Conservation (phyloP, 2,888 invertebrate species). For the Scotopteryx bipunctaria region DNA sequence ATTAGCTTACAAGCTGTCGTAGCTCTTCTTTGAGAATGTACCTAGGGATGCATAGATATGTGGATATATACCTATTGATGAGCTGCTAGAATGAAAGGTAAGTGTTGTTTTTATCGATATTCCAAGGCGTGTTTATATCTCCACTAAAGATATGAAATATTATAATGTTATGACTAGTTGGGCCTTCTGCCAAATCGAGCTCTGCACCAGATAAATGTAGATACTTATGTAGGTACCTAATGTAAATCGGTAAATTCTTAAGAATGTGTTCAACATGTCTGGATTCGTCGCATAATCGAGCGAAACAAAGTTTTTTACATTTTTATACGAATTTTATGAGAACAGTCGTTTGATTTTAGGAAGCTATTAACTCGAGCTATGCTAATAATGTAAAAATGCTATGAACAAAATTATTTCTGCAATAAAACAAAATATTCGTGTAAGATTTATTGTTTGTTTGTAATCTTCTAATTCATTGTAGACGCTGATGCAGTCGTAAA, state of each 20-base stretch:
- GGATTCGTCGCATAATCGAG: conserved; percentile 45
- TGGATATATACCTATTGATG: no score
- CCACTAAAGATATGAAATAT: conserved; percentile 60
- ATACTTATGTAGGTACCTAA: conserved; percentile 40
- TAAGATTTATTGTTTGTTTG: conserved; percentile 25
- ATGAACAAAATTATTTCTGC: conserved; percentile 33
- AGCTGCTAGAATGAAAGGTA: conserved; percentile 19
- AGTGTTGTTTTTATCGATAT: conserved; percentile 26
- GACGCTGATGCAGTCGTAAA: conserved; percentile 22
- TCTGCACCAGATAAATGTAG: conserved; percentile 55
- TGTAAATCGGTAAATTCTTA: conserved; percentile 55
- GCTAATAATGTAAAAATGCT: conserved; percentile 40
- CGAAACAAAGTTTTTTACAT: conserved; percentile 48
- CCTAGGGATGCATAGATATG: neutral
- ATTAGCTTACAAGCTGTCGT: no score
- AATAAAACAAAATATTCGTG: conserved; percentile 26
- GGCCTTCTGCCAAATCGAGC: conserved; percentile 65
- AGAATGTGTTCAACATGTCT: conserved; percentile 58
- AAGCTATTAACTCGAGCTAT: conserved; percentile 45
- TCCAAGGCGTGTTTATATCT: conserved; percentile 46
- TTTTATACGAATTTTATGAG: conserved; percentile 45
- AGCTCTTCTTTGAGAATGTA: no score
- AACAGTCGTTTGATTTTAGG: conserved; percentile 41
- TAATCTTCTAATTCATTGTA: conserved; percentile 16
- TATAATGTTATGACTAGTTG: conserved; percentile 55